Conservation (phyloP, 2,113 vertebrate species). For the Marcusenius ussheri region DNA sequence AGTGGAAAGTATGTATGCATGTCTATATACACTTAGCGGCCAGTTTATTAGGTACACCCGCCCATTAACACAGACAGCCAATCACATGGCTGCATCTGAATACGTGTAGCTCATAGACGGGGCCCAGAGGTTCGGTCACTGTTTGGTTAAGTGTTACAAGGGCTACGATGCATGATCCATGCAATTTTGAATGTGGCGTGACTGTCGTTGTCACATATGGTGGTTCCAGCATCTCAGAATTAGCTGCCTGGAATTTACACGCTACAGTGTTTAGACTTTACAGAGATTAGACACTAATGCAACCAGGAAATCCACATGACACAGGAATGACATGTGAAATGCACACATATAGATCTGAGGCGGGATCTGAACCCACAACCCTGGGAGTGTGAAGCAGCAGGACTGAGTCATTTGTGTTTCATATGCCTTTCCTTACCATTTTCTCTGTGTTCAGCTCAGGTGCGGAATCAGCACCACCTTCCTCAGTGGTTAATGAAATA, state of each 20-base stretch:
- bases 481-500: conserved; percentile 36
- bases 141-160: neutral
- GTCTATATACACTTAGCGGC: neutral
- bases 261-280: neutral
- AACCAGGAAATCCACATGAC: neutral
- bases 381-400: neutral
- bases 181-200: neutral
- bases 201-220: neutral
- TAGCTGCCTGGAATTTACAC: neutral
- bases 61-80: neutral
- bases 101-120: neutral
- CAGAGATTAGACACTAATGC: neutral
- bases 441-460: neutral
- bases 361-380: neutral
- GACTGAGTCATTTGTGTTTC: neutral
- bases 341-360: neutral
- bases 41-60: neutral
- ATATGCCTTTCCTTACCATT: neutral
- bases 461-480: conserved; percentile 20
- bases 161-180: neutral
- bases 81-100: neutral
- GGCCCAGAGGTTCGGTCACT: neutral
- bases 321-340: neutral
- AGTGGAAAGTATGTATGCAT: neutral
- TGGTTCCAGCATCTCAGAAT: neutral